phyloP scores from a whole-genome alignment of 2,797 vertebrate species.

The Phoxinus dragarum region DNA sequence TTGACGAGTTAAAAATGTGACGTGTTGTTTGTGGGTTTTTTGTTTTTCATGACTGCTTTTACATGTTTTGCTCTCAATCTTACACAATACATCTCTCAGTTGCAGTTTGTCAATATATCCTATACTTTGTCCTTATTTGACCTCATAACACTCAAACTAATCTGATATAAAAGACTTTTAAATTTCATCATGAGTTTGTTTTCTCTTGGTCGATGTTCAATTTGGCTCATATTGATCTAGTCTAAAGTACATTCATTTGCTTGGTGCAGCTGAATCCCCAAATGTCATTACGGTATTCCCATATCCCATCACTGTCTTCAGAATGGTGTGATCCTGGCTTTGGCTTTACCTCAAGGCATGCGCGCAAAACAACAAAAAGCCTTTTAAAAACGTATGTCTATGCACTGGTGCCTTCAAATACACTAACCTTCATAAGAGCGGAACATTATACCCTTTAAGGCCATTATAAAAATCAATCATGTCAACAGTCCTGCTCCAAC shows the following conservation, averaged over 20 bases:
- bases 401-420: not conserved
- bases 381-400: not conserved
- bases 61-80: not conserved
- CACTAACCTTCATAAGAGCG: not conserved
- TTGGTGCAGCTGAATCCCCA: conserved; percentile 32
- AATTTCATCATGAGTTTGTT: conserved; percentile 14
- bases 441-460: not conserved
- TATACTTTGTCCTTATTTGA: not conserved
- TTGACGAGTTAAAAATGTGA: too few relatives aligned
- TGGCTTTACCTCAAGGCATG: conserved; percentile 8
- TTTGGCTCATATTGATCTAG: conserved; percentile 26
- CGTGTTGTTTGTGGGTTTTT: too few relatives aligned
- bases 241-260: conserved; percentile 31
- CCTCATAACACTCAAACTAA: conserved; percentile 4
- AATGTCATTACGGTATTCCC: conserved; percentile 19
- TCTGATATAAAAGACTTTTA: not conserved
- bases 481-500: not conserved
- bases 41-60: not conserved
- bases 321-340: not conserved
- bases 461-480: conserved; percentile 13
- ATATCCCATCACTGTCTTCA: conserved; percentile 22
- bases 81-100: not conserved
- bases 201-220: conserved; percentile 29
- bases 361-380: conserved; percentile 5
- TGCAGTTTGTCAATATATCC: not conserved